Percentiles rank a stretch among this genome's conserved stretches.
Evolutionary conservation across 2,888 invertebrate genomes (phyloP).

Genomic region (Mylabris sibirica): DNA sequence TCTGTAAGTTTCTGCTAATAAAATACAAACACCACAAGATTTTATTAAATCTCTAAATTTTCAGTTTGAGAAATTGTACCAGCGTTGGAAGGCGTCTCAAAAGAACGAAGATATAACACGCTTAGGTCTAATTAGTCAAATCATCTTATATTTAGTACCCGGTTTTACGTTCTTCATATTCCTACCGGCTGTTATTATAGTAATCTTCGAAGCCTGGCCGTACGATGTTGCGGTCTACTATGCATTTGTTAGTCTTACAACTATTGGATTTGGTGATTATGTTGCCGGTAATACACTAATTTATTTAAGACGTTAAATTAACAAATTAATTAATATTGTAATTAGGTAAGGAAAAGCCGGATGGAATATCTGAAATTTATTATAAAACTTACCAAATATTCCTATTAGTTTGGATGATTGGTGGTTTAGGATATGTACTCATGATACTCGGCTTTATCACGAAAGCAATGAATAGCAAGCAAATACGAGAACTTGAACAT

Average conservation of each 20-base stretch:
- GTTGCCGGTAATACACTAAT: slow-evolving; percentile 74
- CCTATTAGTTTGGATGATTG: slow-evolving; percentile 88
- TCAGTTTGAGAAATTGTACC: slow-evolving; percentile 79
- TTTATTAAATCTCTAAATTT: slow-evolving; percentile 42
- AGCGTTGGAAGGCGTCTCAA: slow-evolving; percentile 79
- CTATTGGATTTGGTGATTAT: slow-evolving; percentile 92
- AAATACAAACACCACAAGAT: neutral
- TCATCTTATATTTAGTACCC: slow-evolving; percentile 85
- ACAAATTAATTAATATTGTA: slow-evolving; percentile 30
- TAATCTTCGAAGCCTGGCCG: slow-evolving; percentile 85
- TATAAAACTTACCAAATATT: slow-evolving; percentile 80
- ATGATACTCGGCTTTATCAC: slow-evolving; percentile 90
- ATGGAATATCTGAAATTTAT: slow-evolving; percentile 69
- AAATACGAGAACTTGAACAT: slow-evolving; percentile 76
- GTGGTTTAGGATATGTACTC: slow-evolving; percentile 88
- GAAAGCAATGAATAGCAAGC: slow-evolving; percentile 77
- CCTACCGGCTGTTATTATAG: slow-evolving; percentile 84
- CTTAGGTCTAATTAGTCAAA: slow-evolving; percentile 79
- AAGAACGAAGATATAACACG: slow-evolving; percentile 72
- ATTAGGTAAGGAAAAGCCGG: slow-evolving; percentile 52
- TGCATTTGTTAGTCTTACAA: slow-evolving; percentile 85
- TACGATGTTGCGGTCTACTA: slow-evolving; percentile 87
- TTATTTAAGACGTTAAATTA: neutral
- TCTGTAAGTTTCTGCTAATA: no score
- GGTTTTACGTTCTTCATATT: slow-evolving; percentile 88